Percentiles rank a stretch among this genome's conserved stretches.
phyloP scores from a whole-genome alignment of 2,888 invertebrate species.

The Acanthoscelides obtectus region DNA sequence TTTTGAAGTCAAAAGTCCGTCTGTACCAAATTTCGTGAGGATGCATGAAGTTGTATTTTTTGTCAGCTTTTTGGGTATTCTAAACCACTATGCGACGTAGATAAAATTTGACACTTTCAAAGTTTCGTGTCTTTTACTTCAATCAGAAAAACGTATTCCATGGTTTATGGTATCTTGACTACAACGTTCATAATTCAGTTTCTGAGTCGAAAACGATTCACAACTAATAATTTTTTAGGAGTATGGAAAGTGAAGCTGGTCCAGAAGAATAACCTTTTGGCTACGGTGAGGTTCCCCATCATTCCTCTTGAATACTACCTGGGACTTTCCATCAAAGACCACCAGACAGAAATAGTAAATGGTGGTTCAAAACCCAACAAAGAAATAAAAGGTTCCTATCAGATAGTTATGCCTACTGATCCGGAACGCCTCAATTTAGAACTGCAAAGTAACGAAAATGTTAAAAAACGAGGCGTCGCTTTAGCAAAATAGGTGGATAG shows the following conservation, averaged over 20 bases:
- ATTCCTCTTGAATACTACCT: slow-evolving; percentile 63
- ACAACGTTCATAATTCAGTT: no score
- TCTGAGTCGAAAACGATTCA: no score
- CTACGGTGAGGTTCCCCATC: slow-evolving; percentile 74
- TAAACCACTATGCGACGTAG: no score
- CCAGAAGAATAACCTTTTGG: slow-evolving; percentile 61
- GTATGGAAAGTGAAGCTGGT: slow-evolving; percentile 78
- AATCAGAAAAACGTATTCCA: no score
- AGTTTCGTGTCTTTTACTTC: no score
- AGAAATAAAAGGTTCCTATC: slow-evolving; percentile 39
- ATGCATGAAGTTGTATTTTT: no score
- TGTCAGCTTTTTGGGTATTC: no score
- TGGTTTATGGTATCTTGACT: no score
- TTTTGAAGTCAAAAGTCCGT: no score
- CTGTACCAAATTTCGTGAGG: no score
- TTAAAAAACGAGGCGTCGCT: slow-evolving; percentile 57
- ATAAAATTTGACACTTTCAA: no score
- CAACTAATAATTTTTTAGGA: no score
- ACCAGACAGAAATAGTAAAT: slow-evolving; percentile 53
- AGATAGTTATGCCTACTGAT: slow-evolving; percentile 46
- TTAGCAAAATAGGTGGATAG: slow-evolving; percentile 76
- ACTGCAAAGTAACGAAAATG: slow-evolving; percentile 55
- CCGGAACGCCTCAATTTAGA: slow-evolving; percentile 47
- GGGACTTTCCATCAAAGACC: slow-evolving; percentile 49
- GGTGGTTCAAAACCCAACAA: slow-evolving; percentile 44